Evolutionary conservation across 2,888 invertebrate genomes (phyloP).

Genomic region (Bombylius discolor): DNA sequence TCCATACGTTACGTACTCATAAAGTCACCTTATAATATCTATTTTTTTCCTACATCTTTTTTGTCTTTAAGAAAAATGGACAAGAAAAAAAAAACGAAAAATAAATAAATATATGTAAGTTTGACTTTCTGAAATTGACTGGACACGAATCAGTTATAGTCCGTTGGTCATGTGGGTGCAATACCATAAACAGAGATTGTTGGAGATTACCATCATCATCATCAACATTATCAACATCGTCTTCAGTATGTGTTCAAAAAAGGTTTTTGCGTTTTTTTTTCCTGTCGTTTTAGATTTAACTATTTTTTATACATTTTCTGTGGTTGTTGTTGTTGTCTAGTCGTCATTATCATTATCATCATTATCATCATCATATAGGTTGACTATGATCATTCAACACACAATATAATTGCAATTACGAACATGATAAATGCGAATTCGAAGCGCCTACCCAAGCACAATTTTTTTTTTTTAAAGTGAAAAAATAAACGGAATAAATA

Average conservation of each 20-base stretch:
- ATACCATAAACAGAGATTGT: slow-evolving; percentile 6
- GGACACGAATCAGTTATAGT: slow-evolving; percentile 15
- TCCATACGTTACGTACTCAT: too few relatives aligned
- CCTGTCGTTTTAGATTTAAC: too few relatives aligned
- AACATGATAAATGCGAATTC: slow-evolving; percentile 14
- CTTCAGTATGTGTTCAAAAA: neutral
- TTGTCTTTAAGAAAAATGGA: neutral
- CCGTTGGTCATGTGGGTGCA: slow-evolving; percentile 13
- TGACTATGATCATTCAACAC: too few relatives aligned
- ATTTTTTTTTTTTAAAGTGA: too few relatives aligned
- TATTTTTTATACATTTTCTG: too few relatives aligned
- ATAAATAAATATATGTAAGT: neutral
- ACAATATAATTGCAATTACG: slow-evolving; percentile 13
- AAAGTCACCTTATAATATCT: too few relatives aligned
- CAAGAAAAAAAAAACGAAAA: neutral
- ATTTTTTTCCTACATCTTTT: too few relatives aligned
- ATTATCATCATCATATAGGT: too few relatives aligned
- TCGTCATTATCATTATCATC: slow-evolving; percentile 3
- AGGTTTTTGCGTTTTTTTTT: too few relatives aligned
- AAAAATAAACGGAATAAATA: too few relatives aligned
- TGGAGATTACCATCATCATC: slow-evolving; percentile 12
- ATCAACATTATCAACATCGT: neutral
- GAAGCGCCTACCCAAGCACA: slow-evolving; percentile 5
- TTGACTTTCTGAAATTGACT: neutral
- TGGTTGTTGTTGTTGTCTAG: neutral